A percentile compares a stretch with the other conserved stretches of the same genome.
These are phyloP conservation scores for Myopa tessellatipennis DNA, from an alignment of 2,888 invertebrate species.

Conservation along the genomic window DNA sequence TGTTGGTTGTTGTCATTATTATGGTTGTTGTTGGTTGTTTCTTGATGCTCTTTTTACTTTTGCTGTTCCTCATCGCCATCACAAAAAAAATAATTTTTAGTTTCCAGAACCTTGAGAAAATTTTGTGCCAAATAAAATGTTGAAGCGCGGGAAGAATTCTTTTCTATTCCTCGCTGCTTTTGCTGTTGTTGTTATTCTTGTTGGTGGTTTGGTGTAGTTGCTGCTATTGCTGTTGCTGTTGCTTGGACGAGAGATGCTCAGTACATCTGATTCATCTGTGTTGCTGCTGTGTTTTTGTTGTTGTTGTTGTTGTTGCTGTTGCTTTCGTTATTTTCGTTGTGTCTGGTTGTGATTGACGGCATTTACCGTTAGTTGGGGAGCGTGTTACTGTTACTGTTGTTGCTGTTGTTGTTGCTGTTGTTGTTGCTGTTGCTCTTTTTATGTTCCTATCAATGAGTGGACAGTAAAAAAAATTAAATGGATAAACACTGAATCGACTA, in stretches of 20 bases:
- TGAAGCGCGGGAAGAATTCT: slow-evolving; percentile 29
- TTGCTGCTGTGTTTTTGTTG: slow-evolving; percentile 3
- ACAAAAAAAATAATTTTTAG: neutral
- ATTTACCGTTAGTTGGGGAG: neutral
- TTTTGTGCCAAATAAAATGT: slow-evolving; percentile 5
- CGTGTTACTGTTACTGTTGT: neutral
- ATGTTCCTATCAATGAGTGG: neutral
- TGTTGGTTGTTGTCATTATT: slow-evolving; percentile 1
- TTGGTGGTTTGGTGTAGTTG: neutral
- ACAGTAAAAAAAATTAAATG: neutral
- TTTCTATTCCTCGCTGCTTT: neutral
- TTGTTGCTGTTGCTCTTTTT: neutral
- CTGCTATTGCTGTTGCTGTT: neutral
- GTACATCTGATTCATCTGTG: slow-evolving; percentile 1
- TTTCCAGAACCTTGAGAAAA: slow-evolving; percentile 1
- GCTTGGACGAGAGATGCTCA: neutral
- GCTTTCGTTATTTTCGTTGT: neutral
- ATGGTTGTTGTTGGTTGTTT: neutral
- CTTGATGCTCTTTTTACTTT: neutral
- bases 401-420: neutral
- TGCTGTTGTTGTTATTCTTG: neutral
- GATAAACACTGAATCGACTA: neutral
- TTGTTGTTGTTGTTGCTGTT: slow-evolving; percentile 9
- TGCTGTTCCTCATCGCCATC: neutral
- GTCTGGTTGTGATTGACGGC: slow-evolving; percentile 5